These are phyloP conservation scores for Nasalis larvatus DNA, from an alignment of 2,113 vertebrate species.

Conservation along the genomic window DNA sequence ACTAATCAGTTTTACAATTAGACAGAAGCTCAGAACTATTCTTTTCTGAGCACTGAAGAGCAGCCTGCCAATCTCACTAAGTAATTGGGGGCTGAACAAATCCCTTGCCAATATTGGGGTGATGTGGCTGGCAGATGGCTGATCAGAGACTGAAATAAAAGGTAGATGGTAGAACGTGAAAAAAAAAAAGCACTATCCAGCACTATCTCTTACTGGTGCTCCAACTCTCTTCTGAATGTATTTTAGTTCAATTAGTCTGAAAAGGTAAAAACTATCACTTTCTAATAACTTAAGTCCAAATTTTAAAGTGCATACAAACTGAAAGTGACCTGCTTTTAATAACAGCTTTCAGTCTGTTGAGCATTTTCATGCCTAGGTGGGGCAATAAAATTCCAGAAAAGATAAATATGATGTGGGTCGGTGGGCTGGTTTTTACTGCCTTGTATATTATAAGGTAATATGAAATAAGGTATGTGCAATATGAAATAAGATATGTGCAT, in stretches of 20 bases:
- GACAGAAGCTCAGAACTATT: neutral
- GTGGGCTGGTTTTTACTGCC: neutral
- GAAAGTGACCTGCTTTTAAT: neutral
- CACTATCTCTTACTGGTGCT: neutral
- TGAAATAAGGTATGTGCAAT: neutral
- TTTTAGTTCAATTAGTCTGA: neutral
- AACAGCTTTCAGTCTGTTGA: neutral
- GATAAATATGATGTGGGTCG: neutral
- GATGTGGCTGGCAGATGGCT: neutral
- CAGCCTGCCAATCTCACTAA: neutral
- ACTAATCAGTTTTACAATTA: neutral
- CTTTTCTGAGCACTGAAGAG: neutral
- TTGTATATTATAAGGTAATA: neutral
- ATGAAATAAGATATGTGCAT: neutral
- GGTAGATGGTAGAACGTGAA: neutral
- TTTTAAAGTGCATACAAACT: neutral
- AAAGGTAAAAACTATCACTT: conserved; percentile 5
- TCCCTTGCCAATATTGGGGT: neutral
- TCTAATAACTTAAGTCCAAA: neutral
- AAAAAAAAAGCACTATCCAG: neutral
- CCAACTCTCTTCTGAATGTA: neutral
- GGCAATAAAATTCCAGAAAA: neutral
- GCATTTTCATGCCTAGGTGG: neutral
- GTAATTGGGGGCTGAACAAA: neutral
- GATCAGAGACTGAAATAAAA: neutral